Evolutionary conservation across 2,888 invertebrate genomes (phyloP).

Genomic region (Volucella zonaria): DNA sequence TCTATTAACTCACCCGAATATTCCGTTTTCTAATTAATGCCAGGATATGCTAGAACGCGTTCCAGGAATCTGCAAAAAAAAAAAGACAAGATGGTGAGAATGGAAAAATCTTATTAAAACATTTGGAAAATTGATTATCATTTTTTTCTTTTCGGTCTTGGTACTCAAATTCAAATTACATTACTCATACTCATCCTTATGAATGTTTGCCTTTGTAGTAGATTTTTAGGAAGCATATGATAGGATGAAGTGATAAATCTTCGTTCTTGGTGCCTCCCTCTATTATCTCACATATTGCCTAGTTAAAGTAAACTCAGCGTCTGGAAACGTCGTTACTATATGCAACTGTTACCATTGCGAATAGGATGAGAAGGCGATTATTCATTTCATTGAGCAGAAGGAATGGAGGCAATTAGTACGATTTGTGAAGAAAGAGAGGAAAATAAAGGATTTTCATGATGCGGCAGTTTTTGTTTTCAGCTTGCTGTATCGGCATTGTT

Average conservation of each 20-base stretch:
- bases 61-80: constrained; percentile 25
- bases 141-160: background rate
- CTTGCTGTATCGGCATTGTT: too few relatives aligned
- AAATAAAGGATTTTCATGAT: too few relatives aligned
- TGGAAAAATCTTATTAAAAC: constrained; percentile 12
- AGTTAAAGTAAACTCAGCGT: background rate
- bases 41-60: constrained; percentile 6
- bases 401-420: too few relatives aligned
- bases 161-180: constrained; percentile 46
- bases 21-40: constrained; percentile 11
- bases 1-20: constrained; percentile 30
- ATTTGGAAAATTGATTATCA: constrained; percentile 36
- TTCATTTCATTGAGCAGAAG: constrained; percentile 23
- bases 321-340: constrained; percentile 4
- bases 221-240: background rate
- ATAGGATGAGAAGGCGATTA: constrained; percentile 17
- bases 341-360: constrained; percentile 33
- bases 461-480: too few relatives aligned
- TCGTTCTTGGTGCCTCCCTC: background rate
- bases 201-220: constrained; percentile 26
- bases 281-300: background rate
- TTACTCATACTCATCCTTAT: constrained; percentile 37
- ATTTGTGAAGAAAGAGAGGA: too few relatives aligned
- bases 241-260: constrained; percentile 25
- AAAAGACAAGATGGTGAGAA: background rate